Percentiles rank a stretch among this genome's conserved stretches.
Evolutionary conservation across 2,113 vertebrate genomes (phyloP).

Genomic region (Enhydra lutris): DNA sequence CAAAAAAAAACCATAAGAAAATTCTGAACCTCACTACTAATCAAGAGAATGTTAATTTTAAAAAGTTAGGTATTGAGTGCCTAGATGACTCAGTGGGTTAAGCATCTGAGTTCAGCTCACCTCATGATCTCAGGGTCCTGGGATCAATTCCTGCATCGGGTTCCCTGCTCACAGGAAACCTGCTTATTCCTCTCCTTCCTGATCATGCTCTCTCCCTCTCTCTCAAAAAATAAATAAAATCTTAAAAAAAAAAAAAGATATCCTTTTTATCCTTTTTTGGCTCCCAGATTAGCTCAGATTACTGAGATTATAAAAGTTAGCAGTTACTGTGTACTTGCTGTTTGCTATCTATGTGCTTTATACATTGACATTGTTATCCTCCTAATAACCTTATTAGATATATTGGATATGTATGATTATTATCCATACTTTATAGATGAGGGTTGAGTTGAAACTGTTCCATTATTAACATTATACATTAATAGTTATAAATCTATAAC

Average conservation of each 20-base stretch:
- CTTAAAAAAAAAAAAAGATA: not conserved
- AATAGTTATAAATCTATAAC: not conserved
- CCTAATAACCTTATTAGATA: not conserved
- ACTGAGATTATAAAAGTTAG: not conserved
- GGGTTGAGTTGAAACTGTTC: not conserved
- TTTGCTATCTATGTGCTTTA: not conserved
- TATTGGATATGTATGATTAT: not conserved
- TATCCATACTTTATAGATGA: not conserved
- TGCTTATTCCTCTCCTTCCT: too few species aligned
- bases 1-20: not conserved
- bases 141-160: too few species aligned
- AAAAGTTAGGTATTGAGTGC: not conserved
- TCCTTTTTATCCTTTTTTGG: not conserved
- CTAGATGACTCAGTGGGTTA: too few species aligned
- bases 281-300: not conserved
- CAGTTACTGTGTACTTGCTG: not conserved
- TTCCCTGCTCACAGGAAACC: too few species aligned
- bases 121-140: too few species aligned
- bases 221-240: too few species aligned
- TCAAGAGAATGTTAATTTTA: not conserved
- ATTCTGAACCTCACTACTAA: not conserved
- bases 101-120: too few species aligned
- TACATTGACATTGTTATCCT: not conserved
- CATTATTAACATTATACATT: not conserved
- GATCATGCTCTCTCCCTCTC: too few species aligned